A percentile compares a stretch with the other conserved stretches of the same genome.
These are phyloP conservation scores for Junco hyemalis DNA, from an alignment of 2,113 vertebrate species.

Conservation along the genomic window DNA sequence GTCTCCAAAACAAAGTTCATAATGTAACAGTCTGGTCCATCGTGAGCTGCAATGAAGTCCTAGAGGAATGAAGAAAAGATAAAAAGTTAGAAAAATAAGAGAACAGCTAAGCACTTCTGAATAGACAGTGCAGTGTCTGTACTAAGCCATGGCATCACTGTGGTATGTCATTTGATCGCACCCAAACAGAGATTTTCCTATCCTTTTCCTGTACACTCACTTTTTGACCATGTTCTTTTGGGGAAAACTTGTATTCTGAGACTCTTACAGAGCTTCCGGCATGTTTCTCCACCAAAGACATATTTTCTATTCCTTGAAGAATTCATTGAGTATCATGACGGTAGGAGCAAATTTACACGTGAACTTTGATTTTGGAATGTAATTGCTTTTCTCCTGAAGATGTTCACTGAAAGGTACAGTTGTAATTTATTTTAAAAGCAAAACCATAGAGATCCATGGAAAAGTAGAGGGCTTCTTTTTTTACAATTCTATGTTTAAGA, in stretches of 20 bases:
- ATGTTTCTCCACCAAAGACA: background rate
- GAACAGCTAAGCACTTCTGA: background rate
- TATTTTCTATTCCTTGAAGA: background rate
- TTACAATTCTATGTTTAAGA: background rate
- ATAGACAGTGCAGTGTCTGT: background rate
- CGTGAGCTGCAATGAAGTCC: background rate
- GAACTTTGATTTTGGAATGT: background rate
- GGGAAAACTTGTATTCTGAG: background rate
- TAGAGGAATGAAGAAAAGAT: background rate
- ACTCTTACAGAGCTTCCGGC: background rate
- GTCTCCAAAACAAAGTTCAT: background rate
- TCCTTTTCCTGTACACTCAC: background rate
- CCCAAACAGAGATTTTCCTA: background rate
- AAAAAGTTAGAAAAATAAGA: background rate
- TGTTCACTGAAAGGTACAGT: background rate
- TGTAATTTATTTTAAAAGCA: background rate
- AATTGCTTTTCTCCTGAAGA: background rate
- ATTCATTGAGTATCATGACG: background rate
- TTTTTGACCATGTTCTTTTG: background rate
- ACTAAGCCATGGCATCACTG: background rate
- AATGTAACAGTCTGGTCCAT: background rate
- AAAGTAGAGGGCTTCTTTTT: background rate
- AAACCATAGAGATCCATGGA: accelerated
- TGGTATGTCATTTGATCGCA: background rate
- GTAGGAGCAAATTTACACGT: background rate